Percentiles rank a stretch among this genome's conserved stretches.
These are phyloP conservation scores for Lordiphosa andalusiaca DNA, from an alignment of 2,888 invertebrate genomes.

Conservation along the genomic window DNA sequence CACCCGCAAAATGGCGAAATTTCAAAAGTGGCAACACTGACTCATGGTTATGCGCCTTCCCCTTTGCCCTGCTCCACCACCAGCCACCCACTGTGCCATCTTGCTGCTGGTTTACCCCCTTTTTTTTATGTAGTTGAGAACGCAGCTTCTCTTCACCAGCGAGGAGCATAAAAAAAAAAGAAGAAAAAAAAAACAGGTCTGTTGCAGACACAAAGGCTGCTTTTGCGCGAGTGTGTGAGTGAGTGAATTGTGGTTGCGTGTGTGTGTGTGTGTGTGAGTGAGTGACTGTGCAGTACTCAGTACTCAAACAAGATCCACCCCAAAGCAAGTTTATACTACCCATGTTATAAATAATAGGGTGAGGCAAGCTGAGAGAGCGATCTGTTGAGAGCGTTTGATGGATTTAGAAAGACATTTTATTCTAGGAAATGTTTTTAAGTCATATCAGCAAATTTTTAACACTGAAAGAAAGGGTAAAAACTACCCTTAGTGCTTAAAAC, in stretches of 20 bases:
- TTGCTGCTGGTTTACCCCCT: background rate
- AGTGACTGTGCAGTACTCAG: constrained; percentile 22
- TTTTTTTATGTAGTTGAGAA: background rate
- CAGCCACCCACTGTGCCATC: too few relatives aligned
- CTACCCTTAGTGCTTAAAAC: too few relatives aligned
- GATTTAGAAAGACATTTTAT: too few relatives aligned
- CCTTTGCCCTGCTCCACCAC: too few relatives aligned
- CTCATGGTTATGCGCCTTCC: too few relatives aligned
- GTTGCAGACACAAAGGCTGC: constrained; percentile 41
- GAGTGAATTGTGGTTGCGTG: background rate
- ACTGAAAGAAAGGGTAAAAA: too few relatives aligned
- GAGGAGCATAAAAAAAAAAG: constrained; percentile 1
- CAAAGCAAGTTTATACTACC: constrained; percentile 40
- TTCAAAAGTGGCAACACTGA: too few relatives aligned
- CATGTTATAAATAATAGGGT: background rate
- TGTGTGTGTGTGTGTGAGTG: constrained; percentile 12
- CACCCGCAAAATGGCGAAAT: too few relatives aligned
- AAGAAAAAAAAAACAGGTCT: constrained; percentile 44
- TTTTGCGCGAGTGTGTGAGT: constrained; percentile 14
- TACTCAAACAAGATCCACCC: constrained; percentile 56
- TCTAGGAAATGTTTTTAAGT: too few relatives aligned
- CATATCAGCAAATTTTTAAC: too few relatives aligned
- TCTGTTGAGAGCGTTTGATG: too few relatives aligned
- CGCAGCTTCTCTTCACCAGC: constrained; percentile 19
- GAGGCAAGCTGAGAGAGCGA: background rate